These are phyloP conservation scores for Rallus limicola DNA, from an alignment of 2,113 vertebrate genomes.

Conservation along the genomic window DNA sequence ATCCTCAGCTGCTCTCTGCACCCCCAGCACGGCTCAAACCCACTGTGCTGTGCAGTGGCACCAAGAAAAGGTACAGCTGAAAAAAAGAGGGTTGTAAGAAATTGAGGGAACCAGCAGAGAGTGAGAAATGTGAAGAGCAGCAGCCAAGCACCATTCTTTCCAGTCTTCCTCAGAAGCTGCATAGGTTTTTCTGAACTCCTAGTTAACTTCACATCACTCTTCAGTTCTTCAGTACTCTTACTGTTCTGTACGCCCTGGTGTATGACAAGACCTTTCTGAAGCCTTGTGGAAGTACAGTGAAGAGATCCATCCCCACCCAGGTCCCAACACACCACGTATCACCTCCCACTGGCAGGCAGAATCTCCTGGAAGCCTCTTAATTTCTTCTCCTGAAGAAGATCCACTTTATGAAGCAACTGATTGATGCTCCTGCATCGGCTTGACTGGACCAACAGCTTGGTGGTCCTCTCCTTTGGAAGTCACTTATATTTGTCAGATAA, in stretches of 20 bases:
- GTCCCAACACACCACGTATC: fast-evolving
- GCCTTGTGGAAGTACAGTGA: background rate
- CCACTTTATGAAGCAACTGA: background rate
- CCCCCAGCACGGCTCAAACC: background rate
- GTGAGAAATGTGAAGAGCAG: background rate
- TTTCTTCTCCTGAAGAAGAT: background rate
- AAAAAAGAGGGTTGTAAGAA: background rate
- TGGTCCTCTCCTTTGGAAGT: background rate
- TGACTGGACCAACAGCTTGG: background rate
- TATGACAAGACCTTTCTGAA: background rate
- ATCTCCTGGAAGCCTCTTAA: fast-evolving
- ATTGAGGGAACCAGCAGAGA: background rate
- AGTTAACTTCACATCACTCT: background rate
- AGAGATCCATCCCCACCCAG: background rate
- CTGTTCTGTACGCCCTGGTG: background rate
- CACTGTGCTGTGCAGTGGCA: background rate
- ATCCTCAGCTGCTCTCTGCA: background rate
- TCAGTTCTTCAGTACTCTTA: background rate
- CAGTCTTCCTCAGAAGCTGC: background rate
- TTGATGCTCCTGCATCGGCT: background rate
- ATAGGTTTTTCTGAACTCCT: background rate
- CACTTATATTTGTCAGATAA: background rate
- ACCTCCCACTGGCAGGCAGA: background rate
- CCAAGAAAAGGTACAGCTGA: background rate
- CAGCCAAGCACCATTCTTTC: background rate